phyloP scores from a whole-genome alignment of 2,113 vertebrate species.

The Falcunculus frontatus region DNA sequence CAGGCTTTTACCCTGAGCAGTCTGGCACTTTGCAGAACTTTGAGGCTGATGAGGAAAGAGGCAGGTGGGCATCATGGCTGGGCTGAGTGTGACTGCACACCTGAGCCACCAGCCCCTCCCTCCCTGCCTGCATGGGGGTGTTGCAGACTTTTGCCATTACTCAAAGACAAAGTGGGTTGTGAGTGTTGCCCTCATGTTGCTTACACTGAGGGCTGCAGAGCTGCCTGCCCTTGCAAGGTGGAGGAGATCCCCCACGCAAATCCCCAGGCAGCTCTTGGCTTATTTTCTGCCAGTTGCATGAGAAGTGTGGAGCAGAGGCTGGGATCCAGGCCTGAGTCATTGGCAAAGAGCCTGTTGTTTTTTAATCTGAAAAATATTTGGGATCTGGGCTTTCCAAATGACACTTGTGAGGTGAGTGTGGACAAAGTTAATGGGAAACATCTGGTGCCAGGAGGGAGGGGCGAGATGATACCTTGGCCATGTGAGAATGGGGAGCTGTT shows the following conservation, averaged over 20 bases:
- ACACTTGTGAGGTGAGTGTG: neutral
- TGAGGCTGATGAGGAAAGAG: neutral
- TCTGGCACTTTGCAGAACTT: neutral
- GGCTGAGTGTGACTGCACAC: neutral
- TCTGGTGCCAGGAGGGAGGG: neutral
- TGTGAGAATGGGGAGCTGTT: fast-evolving
- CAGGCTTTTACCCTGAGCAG: neutral
- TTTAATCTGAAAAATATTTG: neutral
- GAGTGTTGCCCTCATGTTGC: fast-evolving
- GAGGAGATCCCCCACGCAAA: neutral
- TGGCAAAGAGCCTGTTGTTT: neutral
- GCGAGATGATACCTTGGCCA: fast-evolving
- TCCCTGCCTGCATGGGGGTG: fast-evolving
- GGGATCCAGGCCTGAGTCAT: neutral
- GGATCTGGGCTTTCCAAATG: neutral
- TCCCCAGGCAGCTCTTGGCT: neutral
- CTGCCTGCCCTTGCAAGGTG: neutral
- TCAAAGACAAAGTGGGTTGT: fast-evolving
- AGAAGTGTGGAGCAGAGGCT: neutral
- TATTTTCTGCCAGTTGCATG: fast-evolving
- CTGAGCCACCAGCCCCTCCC: neutral
- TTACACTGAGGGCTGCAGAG: too few relatives aligned
- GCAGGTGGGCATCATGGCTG: neutral
- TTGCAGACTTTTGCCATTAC: neutral
- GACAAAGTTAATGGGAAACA: neutral